phyloP scores from a whole-genome alignment of 1,140 invertebrate genomes.

The Metaphire vulgaris region DNA sequence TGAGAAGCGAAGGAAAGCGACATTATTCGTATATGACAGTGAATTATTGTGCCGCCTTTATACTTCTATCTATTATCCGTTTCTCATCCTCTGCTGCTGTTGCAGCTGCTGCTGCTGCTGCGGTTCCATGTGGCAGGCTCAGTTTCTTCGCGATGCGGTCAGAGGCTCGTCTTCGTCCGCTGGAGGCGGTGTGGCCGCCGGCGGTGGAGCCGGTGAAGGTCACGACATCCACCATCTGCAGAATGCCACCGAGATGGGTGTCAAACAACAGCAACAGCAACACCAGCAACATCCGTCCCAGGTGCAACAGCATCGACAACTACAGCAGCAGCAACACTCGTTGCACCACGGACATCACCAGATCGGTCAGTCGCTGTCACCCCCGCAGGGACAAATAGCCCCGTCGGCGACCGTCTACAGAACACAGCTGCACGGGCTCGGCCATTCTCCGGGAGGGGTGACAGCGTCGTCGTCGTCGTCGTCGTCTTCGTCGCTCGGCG shows the following conservation, averaged over 20 bases:
- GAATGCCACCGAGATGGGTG: not conserved
- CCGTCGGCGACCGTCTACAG: not conserved
- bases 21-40: not conserved
- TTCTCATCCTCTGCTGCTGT: not conserved
- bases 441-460: no score
- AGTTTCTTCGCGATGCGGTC: not conserved
- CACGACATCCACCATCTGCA: not conserved
- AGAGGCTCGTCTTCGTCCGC: not conserved
- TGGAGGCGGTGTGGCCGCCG: no score
- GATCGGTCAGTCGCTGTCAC: not conserved
- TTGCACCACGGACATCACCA: not conserved
- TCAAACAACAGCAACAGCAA: not conserved
- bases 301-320: not conserved
- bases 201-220: not conserved
- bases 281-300: not conserved
- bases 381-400: not conserved
- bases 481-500: not conserved
- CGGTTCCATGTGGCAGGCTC: not conserved
- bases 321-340: not conserved
- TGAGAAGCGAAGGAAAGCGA: not conserved
- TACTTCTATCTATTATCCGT: not conserved
- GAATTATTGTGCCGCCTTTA: not conserved
- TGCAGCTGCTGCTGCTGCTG: not conserved
- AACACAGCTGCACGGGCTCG: not conserved
- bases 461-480: no score